phyloP scores from a whole-genome alignment of 1,140 invertebrate genomes.

The Luehdorfia chinensis region DNA sequence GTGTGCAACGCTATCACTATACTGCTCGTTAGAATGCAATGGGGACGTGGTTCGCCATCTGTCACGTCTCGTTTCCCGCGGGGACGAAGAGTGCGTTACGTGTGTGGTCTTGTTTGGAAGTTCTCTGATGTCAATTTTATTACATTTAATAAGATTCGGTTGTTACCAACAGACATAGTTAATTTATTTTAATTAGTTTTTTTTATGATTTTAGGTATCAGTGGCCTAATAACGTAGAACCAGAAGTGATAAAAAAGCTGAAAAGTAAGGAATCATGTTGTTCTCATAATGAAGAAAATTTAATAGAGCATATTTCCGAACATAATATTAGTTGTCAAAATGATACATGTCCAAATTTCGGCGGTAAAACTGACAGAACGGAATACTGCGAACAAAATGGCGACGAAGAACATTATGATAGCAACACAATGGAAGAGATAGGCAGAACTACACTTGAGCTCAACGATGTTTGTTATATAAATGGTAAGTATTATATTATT shows the following conservation, averaged over 20 bases:
- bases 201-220: conserved; percentile 46
- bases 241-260: conserved; percentile 51
- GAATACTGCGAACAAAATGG: conserved; percentile 21
- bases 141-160: too few species aligned
- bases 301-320: conserved; percentile 19
- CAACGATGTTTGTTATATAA: conserved; percentile 96
- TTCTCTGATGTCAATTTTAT: too few species aligned
- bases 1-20: too few species aligned
- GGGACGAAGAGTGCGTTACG: too few species aligned
- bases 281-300: conserved; percentile 30
- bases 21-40: too few species aligned
- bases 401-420: conserved; percentile 32
- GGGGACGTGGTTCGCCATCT: too few species aligned
- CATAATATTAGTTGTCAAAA: conserved; percentile 28
- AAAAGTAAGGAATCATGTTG: conserved; percentile 34
- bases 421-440: conserved; percentile 79
- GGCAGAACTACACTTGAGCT: conserved; percentile 80
- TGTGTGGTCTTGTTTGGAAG: too few species aligned
- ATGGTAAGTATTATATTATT: conserved; percentile 82
- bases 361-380: conserved; percentile 24
- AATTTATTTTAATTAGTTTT: background rate
- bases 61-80: too few species aligned
- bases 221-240: conserved; percentile 54
- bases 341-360: conserved; percentile 25
- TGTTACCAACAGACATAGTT: too few species aligned